These are phyloP conservation scores for Poecilia velifera DNA, from an alignment of 2,797 vertebrate genomes.

Conservation along the genomic window DNA sequence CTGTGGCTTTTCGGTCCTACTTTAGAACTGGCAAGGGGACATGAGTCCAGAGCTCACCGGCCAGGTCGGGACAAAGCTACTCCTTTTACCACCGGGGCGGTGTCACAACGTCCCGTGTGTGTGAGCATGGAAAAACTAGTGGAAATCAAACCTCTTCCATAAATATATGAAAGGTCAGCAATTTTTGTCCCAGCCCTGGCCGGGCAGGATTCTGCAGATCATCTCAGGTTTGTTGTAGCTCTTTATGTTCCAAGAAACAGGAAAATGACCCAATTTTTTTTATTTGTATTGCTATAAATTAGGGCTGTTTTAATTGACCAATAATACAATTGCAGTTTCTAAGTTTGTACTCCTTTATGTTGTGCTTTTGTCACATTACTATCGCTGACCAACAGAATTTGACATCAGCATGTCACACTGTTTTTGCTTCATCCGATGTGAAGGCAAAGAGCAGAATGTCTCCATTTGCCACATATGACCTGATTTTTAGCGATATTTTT, in stretches of 20 bases:
- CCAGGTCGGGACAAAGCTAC: slow-evolving; percentile 78
- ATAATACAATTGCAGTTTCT: background rate
- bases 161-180: slow-evolving; percentile 81
- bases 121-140: slow-evolving; percentile 76
- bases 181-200: slow-evolving; percentile 72
- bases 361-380: background rate
- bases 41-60: slow-evolving; percentile 61
- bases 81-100: slow-evolving; percentile 73
- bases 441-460: slow-evolving; percentile 61
- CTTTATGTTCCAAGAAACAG: slow-evolving; percentile 60
- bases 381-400: slow-evolving; percentile 16
- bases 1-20: slow-evolving; percentile 61
- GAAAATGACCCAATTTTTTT: slow-evolving; percentile 64
- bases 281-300: slow-evolving; percentile 50
- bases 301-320: background rate
- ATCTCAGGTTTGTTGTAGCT: slow-evolving; percentile 59
- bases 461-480: slow-evolving; percentile 52
- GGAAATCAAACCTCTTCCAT: slow-evolving; percentile 79
- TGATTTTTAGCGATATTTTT: slow-evolving; percentile 29
- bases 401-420: slow-evolving; percentile 43
- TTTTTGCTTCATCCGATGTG: slow-evolving; percentile 66
- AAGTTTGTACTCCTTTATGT: slow-evolving; percentile 29
- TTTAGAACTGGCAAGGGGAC: slow-evolving; percentile 71
- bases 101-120: slow-evolving; percentile 76
- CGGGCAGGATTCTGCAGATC: slow-evolving; percentile 57